Evolutionary conservation across 1,140 invertebrate species (phyloP), one percentile per base, ranked within the genome.

Genomic region (Drosophila bifasciata): DNA sequence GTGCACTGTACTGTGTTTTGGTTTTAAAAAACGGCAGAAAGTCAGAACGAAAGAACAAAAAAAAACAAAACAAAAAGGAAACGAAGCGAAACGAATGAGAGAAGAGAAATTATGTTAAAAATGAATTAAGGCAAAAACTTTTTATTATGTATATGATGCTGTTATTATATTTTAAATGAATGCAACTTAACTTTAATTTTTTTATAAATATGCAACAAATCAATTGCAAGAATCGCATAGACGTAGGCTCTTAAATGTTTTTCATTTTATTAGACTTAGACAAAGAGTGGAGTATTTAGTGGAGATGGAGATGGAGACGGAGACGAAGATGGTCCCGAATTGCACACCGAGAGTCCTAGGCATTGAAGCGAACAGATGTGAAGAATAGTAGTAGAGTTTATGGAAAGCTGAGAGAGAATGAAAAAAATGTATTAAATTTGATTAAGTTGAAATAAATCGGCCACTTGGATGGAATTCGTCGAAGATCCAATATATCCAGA

Each of bases 101-200:
- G 36, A 53, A 36, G 21, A 43, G 25, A 71, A 60, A 60, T 76
- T 68, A 60, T 53, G 69, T 73, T 73, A 48, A 85, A 66, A 72
- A 69, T 86, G 81, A 58, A 86, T 55, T 88, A 88, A 71, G 77
- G 74, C 49, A 72, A 80, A 80, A 56, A 56, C 32, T 13, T 85
- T 77, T 90, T 81, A 90, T 89, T 89, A 76, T 88, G 79, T 89
- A 83, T 63, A 89, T 89, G 86, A 89, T 89, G 86, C 85, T 89
- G 85, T 89, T 88, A 76, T 88, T 84, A 79, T 89, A 81, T 81
- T 86, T 88, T 88, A 81, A 86, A 79, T 59, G 63, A 75, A 75
- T 49, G 45, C 67, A 86, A 88, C 62, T 81, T 81, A 76, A 79
- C 51, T 41, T 52, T 83, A 59, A 77, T 88, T 88, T 86, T 86